Evolutionary conservation across 2,797 vertebrate species (phyloP).

Genomic region (Melopsittacus undulatus): DNA sequence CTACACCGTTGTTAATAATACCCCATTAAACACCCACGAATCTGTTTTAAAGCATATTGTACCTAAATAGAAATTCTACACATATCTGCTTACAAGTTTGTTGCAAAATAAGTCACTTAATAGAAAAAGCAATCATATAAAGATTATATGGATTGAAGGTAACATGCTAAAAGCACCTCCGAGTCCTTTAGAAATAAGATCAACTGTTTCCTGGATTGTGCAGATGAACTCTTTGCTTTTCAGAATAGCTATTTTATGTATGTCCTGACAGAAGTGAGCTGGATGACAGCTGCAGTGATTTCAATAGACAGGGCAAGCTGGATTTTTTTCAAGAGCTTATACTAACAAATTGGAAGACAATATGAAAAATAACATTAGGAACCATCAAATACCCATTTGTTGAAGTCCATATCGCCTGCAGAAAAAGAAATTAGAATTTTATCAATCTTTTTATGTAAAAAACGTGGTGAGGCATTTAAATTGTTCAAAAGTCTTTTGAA

Average conservation of each 20-base stretch:
- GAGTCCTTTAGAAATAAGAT: background rate
- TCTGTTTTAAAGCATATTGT: background rate
- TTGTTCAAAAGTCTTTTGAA: background rate
- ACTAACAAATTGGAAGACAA: background rate
- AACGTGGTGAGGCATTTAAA: background rate
- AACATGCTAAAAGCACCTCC: background rate
- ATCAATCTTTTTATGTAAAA: background rate
- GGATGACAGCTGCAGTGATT: background rate
- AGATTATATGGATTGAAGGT: background rate
- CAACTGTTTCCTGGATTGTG: background rate
- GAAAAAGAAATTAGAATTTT: background rate
- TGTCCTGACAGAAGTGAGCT: background rate
- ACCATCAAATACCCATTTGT: background rate
- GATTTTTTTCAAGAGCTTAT: background rate
- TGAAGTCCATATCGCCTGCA: background rate
- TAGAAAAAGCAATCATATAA: background rate
- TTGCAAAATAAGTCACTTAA: background rate
- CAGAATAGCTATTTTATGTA: background rate
- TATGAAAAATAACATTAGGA: background rate
- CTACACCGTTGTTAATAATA: background rate
- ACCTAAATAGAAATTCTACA: background rate
- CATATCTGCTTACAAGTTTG: background rate
- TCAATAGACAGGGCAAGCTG: background rate
- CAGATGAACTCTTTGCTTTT: background rate
- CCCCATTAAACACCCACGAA: background rate